Evolutionary conservation across 2,113 vertebrate genomes (phyloP), one percentile per base, ranked within the genome.

Genomic region (Chloebia gouldiae): DNA sequence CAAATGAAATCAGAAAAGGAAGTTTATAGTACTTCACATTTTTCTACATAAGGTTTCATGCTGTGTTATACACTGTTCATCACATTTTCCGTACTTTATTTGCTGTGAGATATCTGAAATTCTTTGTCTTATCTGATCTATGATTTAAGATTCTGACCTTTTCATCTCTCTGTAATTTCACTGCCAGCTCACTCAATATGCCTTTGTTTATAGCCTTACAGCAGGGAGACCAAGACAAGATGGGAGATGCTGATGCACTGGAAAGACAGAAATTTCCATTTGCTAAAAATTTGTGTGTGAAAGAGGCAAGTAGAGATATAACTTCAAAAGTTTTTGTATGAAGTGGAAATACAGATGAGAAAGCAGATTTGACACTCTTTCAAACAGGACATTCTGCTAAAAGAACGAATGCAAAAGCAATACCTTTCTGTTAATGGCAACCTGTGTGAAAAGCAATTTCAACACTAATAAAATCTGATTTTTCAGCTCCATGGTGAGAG

Each of bases 71-170:
- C 54, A 53, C 9, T 50, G 53, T 61, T 90, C 92, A 93, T 93
- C 90, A 86, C 45, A 72, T 75, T 88, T 61, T 71, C 59, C 0
- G 0, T 68, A 75, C 50, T 28, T 81, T 95, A 96, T 92, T 88
- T 92, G 80, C 92, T 92, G 76, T 90, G 88, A 95, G 90, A 78
- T 81, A 93, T 84, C 72, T 84, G 80, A 88, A 93, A 86, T 92
- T 64, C 77, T 94, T 93, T 92, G 90, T 96, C 93, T 93, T 92
- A 94, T 93, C 88, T 94, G 88, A 95, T 96, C 80, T 77, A 81
- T 76, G 82, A 96, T 90, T 95, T 95, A 92, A 84, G 90, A 88
- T 68, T 84, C 77, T 97, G 95, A 97, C 95, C 96, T 97, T 97
- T 96, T 92, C 95, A 91, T 83, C 82, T 94, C 76, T 71, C 80